A percentile compares a stretch with the other conserved stretches of the same genome.
Evolutionary conservation across 2,113 vertebrate species (phyloP).

Genomic region (Pygoscelis adeliae): DNA sequence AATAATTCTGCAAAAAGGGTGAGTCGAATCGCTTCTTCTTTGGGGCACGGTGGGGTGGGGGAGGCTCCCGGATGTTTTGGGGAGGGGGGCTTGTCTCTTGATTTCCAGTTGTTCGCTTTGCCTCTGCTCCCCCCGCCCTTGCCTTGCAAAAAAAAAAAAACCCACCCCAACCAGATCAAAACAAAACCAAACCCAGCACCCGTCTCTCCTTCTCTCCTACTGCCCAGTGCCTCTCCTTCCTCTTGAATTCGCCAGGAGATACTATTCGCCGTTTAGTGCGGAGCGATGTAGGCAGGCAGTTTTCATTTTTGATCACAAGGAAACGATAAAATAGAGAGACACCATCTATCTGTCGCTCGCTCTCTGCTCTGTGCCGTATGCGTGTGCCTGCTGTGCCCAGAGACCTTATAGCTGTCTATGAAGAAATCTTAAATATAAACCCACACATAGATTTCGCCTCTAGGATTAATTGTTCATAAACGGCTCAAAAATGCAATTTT

Average conservation of each 20-base stretch:
- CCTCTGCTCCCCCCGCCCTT: neutral
- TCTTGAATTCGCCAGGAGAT: neutral
- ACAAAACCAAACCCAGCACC: neutral
- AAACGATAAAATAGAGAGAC: neutral
- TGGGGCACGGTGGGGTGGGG: neutral
- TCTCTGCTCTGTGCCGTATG: neutral
- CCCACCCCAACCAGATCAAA: neutral
- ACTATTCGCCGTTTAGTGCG: rapidly evolving
- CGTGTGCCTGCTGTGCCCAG: neutral
- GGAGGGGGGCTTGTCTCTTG: neutral
- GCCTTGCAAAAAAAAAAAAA: neutral
- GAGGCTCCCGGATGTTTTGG: neutral
- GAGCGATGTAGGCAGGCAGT: neutral
- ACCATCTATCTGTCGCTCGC: neutral
- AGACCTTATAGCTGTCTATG: neutral
- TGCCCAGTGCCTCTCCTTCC: neutral
- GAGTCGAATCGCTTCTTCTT: neutral
- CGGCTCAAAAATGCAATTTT: neutral
- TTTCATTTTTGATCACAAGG: constrained; percentile 5
- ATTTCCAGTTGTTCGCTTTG: neutral
- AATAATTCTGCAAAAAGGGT: constrained; percentile 85
- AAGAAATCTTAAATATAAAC: neutral
- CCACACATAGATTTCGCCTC: rapidly evolving
- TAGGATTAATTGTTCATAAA: neutral
- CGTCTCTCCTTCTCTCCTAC: neutral